Conservation (phyloP, 2,888 invertebrate species). For the Malachius bipustulatus region DNA sequence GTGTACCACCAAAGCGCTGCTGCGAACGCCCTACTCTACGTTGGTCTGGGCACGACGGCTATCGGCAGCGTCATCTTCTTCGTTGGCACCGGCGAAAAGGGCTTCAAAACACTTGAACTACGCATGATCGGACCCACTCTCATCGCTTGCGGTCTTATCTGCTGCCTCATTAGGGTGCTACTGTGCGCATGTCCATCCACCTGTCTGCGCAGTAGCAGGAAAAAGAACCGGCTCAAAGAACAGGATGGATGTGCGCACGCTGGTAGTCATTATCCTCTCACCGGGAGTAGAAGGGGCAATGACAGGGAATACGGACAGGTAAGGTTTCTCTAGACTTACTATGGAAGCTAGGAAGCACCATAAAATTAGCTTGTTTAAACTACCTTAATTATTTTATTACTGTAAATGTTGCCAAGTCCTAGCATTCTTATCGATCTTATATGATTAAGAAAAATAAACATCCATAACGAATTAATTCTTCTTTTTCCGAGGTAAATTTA, state of each 20-base stretch:
- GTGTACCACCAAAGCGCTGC: constrained; percentile 66
- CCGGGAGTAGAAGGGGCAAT: constrained; percentile 40
- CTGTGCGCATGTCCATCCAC: constrained; percentile 75
- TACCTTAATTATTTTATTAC: too few relatives aligned
- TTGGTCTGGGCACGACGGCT: constrained; percentile 71
- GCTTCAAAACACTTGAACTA: constrained; percentile 75
- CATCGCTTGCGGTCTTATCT: constrained; percentile 60
- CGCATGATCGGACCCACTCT: constrained; percentile 73
- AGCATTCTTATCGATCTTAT: too few relatives aligned
- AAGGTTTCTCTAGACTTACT: too few relatives aligned
- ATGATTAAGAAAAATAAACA: too few relatives aligned
- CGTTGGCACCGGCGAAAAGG: constrained; percentile 82
- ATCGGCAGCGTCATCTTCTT: constrained; percentile 79
- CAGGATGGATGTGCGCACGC: constrained; percentile 32
- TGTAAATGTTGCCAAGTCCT: too few relatives aligned
- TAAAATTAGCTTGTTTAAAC: too few relatives aligned
- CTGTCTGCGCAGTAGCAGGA: constrained; percentile 56
- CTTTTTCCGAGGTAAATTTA: too few relatives aligned
- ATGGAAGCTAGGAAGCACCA: too few relatives aligned
- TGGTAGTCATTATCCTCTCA: constrained; percentile 37
- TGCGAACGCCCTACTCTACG: constrained; percentile 72
- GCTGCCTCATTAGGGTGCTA: constrained; percentile 71
- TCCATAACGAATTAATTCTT: too few relatives aligned
- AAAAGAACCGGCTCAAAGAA: constrained; percentile 47
- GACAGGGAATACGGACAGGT: constrained; percentile 41